Percentiles rank a stretch among this genome's conserved stretches.
phyloP scores from a whole-genome alignment of 2,797 vertebrate species.

The Acanthornis magna region DNA sequence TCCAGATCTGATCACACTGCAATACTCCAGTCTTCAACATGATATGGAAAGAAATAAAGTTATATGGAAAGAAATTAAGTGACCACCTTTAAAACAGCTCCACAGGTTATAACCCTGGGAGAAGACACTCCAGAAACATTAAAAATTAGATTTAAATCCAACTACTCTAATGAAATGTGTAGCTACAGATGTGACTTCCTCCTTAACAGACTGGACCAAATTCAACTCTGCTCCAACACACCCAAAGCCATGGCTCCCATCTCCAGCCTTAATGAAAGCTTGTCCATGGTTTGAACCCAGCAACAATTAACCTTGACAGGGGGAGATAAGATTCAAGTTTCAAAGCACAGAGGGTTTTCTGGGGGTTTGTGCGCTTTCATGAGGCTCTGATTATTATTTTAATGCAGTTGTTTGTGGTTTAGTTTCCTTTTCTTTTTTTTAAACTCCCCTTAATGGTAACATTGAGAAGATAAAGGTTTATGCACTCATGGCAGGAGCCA shows the following conservation, averaged over 20 bases:
- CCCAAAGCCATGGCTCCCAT: background rate
- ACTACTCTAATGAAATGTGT: background rate
- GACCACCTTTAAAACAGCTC: background rate
- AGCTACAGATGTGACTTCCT: background rate
- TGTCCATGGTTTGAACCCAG: conserved; percentile 48
- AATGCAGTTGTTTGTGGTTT: conserved; percentile 43
- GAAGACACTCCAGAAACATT: background rate
- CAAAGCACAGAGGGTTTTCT: conserved; percentile 23
- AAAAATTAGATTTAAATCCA: background rate
- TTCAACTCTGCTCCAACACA: background rate
- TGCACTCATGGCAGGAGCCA: background rate
- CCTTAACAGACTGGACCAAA: background rate
- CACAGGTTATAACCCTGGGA: background rate
- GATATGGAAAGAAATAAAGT: background rate
- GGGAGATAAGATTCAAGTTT: conserved; percentile 45
- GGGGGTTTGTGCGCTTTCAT: background rate
- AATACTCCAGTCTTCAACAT: background rate
- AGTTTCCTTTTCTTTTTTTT: background rate
- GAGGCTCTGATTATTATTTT: conserved; percentile 53
- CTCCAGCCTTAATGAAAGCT: conserved; percentile 18
- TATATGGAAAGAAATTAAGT: background rate
- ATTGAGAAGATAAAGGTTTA: conserved; percentile 5
- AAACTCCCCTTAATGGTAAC: background rate
- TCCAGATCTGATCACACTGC: background rate
- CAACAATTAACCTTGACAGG: conserved; percentile 43